Conservation (phyloP, 2,113 vertebrate genomes). For the Brachirus orientalis region DNA sequence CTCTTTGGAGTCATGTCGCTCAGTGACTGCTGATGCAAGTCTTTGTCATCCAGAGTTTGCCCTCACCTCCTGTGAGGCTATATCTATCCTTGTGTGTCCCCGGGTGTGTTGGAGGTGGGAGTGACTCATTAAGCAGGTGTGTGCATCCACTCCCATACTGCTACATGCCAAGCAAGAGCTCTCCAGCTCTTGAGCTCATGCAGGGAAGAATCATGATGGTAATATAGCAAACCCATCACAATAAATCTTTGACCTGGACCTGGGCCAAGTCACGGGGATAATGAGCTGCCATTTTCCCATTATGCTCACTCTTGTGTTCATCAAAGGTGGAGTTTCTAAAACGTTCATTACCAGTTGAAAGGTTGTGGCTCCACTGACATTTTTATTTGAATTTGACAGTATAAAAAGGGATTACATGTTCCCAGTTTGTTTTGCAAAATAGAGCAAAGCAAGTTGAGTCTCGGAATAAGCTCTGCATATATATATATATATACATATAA, state of each 20-base stretch:
- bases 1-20: conserved; percentile 82
- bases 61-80: conserved; percentile 81
- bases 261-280: conserved; percentile 67
- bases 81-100: conserved; percentile 82
- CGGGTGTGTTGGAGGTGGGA: conserved; percentile 79
- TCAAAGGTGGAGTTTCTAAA: conserved; percentile 67
- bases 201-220: conserved; percentile 76
- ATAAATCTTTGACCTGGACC: conserved; percentile 76
- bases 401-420: conserved; percentile 29
- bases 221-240: conserved; percentile 69
- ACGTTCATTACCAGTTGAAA: conserved; percentile 61
- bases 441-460: background rate
- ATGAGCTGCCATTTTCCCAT: conserved; percentile 70
- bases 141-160: conserved; percentile 81
- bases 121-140: conserved; percentile 83
- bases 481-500: background rate
- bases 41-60: conserved; percentile 84
- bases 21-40: conserved; percentile 87
- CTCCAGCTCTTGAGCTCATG: conserved; percentile 72
- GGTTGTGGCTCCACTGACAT: conserved; percentile 50
- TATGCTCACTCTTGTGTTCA: conserved; percentile 58
- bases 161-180: conserved; percentile 77
- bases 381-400: conserved; percentile 49
- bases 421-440: conserved; percentile 19
- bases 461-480: conserved; percentile 12